Evolutionary conservation across 2,888 invertebrate species (phyloP).

Genomic region (Escarpia spicata): DNA sequence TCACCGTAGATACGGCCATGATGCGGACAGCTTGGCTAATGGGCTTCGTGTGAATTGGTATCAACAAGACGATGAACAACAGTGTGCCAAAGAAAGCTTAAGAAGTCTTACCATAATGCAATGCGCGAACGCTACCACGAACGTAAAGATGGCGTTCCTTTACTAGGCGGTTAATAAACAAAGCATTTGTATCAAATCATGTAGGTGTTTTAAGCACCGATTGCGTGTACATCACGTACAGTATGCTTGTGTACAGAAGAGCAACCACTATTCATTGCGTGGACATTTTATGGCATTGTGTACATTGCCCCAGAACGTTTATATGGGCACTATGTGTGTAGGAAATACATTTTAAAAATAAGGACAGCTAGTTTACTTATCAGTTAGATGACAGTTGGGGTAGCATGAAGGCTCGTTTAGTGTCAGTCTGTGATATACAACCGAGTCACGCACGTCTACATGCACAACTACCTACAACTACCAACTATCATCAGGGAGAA

Average conservation of each 20-base stretch:
- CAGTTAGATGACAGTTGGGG: too few relatives aligned
- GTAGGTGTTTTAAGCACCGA: background rate
- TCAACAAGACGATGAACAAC: background rate
- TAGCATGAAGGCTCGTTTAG: too few relatives aligned
- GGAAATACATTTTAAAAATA: too few relatives aligned
- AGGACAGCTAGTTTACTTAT: too few relatives aligned
- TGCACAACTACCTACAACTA: too few relatives aligned
- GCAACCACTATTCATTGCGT: background rate
- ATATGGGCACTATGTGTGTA: too few relatives aligned
- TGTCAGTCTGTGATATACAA: too few relatives aligned
- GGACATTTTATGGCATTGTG: background rate
- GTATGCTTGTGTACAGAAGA: background rate
- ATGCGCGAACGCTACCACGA: background rate
- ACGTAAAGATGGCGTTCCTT: background rate
- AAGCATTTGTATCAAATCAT: too few relatives aligned
- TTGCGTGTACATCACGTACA: background rate
- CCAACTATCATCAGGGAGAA: too few relatives aligned
- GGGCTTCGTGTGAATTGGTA: background rate
- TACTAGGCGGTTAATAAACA: background rate
- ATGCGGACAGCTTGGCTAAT: background rate
- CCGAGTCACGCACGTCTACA: too few relatives aligned
- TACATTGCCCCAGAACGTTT: too few relatives aligned
- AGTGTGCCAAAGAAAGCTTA: background rate
- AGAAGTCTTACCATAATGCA: background rate
- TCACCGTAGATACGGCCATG: background rate